A percentile compares a stretch with the other conserved stretches of the same genome.
These are phyloP conservation scores for Pyrrhosoma nymphula DNA, from an alignment of 2,888 invertebrate species.

Conservation along the genomic window DNA sequence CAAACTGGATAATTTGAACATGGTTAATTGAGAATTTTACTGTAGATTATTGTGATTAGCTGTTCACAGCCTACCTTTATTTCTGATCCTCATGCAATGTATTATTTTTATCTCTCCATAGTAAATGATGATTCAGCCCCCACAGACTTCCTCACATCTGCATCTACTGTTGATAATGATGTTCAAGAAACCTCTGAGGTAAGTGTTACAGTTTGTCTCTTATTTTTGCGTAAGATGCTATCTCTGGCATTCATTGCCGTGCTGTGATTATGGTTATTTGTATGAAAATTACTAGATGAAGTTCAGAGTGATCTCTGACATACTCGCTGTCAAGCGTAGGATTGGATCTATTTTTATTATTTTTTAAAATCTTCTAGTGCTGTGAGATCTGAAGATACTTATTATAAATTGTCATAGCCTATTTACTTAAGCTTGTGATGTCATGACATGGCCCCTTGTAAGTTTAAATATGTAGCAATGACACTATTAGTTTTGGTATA, in stretches of 20 bases:
- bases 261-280: neutral
- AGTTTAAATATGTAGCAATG: neutral
- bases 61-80: neutral
- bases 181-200: constrained; percentile 61
- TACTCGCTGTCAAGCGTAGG: no score
- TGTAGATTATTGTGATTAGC: no score
- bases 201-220: constrained; percentile 5
- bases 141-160: constrained; percentile 80
- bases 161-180: constrained; percentile 72
- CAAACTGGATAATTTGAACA: no score
- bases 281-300: no score
- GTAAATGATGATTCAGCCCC: constrained; percentile 80
- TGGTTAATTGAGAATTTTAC: no score
- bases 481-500: neutral
- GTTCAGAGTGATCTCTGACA: no score
- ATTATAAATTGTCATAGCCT: no score
- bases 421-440: no score
- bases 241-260: neutral
- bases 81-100: neutral
- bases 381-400: no score
- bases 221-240: neutral
- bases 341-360: no score
- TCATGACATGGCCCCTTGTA: neutral
- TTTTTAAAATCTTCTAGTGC: no score
- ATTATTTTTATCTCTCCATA: constrained; percentile 71